phyloP scores from a whole-genome alignment of 2,888 invertebrate species.

The Ophion costatus region DNA sequence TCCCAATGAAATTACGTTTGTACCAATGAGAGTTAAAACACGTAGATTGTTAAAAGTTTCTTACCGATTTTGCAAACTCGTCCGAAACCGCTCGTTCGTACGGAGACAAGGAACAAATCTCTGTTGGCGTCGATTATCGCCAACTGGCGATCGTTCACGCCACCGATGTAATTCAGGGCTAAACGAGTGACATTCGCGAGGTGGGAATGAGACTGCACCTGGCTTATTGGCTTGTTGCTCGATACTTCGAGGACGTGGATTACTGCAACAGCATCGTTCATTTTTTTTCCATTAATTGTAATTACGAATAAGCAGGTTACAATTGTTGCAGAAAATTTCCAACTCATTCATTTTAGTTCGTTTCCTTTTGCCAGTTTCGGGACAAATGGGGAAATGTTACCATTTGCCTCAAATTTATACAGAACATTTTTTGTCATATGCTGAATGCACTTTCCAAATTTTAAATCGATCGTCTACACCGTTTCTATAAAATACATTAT shows the following conservation, averaged over 20 bases:
- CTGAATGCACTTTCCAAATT: too few species aligned
- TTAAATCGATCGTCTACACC: too few species aligned
- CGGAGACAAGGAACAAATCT: conserved; percentile 93
- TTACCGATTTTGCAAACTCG: conserved; percentile 81
- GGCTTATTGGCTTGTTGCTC: conserved; percentile 89
- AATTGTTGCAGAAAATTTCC: background rate
- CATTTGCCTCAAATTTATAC: too few species aligned
- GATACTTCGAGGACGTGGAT: conserved; percentile 94
- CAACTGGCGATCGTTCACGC: conserved; percentile 91
- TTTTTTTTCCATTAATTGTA: background rate
- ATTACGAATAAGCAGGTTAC: background rate
- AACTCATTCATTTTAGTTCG: background rate
- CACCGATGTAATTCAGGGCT: conserved; percentile 93
- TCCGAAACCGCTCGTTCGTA: conserved; percentile 85
- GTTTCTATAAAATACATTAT: too few species aligned
- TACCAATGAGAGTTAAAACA: background rate
- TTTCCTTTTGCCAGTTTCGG: background rate
- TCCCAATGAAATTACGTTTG: conserved; percentile 4
- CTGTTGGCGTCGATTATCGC: conserved; percentile 95
- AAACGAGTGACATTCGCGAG: conserved; percentile 92
- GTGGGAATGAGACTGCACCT: conserved; percentile 91
- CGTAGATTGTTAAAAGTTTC: background rate
- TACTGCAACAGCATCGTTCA: conserved; percentile 83
- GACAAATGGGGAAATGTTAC: too few species aligned
- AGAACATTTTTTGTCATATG: too few species aligned